phyloP scores from a whole-genome alignment of 1,140 invertebrate species.

The Tigriopus japonicus region DNA sequence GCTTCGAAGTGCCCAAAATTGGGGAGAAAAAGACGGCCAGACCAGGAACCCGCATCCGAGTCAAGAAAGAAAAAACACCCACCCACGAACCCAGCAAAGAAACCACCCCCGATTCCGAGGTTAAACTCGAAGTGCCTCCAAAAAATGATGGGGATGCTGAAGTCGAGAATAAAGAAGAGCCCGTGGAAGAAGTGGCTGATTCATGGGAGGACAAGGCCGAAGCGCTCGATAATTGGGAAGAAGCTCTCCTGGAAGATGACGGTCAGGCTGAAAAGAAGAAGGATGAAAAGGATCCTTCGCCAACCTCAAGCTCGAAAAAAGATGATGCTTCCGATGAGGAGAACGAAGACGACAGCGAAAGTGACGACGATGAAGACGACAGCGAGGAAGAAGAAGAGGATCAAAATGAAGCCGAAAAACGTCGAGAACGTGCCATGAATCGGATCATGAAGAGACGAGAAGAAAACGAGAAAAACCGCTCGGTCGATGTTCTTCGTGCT shows the following conservation, averaged over 20 bases:
- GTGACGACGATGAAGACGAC: slow-evolving; percentile 1
- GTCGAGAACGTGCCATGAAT: slow-evolving; percentile 38
- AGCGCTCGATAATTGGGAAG: slow-evolving; percentile 22
- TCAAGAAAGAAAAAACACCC: slow-evolving; percentile 42
- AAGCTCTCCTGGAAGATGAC: slow-evolving; percentile 12
- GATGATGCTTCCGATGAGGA: slow-evolving; percentile 14
- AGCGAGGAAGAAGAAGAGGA: slow-evolving; percentile 34
- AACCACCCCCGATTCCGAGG: slow-evolving; percentile 21
- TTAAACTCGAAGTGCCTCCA: slow-evolving; percentile 16
- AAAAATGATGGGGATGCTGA: slow-evolving; percentile 19
- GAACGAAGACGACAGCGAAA: slow-evolving; percentile 10
- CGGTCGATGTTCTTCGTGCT: slow-evolving; percentile 59
- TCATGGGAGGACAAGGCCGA: slow-evolving; percentile 18
- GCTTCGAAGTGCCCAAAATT: slow-evolving; percentile 36
- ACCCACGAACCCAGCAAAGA: slow-evolving; percentile 26
- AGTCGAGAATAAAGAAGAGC: slow-evolving; percentile 15
- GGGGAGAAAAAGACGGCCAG: slow-evolving; percentile 43
- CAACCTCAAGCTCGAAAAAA: not conserved
- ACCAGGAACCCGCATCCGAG: slow-evolving; percentile 48
- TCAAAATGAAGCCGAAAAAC: slow-evolving; percentile 41
- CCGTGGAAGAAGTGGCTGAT: slow-evolving; percentile 10
- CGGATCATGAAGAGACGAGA: slow-evolving; percentile 61
- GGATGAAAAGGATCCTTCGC: slow-evolving; percentile 4
- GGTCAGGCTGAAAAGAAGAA: slow-evolving; percentile 18
- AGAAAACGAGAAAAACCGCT: slow-evolving; percentile 60